A percentile compares a stretch with the other conserved stretches of the same genome.
Evolutionary conservation across 2,888 invertebrate species (phyloP).

Genomic region (Pollenia angustigena): DNA sequence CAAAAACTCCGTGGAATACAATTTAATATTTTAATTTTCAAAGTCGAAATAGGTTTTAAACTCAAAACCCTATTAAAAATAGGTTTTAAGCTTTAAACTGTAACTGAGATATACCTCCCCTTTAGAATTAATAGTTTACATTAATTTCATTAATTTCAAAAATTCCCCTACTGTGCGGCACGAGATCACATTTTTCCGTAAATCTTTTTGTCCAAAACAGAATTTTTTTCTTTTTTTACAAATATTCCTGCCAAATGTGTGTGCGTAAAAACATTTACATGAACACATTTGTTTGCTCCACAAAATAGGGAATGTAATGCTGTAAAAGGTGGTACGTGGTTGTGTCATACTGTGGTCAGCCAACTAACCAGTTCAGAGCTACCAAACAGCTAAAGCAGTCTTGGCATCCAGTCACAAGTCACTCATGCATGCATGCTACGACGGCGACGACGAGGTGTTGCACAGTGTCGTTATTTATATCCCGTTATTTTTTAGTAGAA

Average conservation of each 20-base stretch:
- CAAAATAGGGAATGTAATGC: constrained; percentile 12
- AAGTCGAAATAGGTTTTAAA: too few species aligned
- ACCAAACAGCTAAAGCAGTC: constrained; percentile 36
- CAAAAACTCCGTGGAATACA: too few species aligned
- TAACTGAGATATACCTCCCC: too few species aligned
- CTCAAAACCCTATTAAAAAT: too few species aligned
- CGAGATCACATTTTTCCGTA: constrained; percentile 35
- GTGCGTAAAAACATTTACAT: constrained; percentile 18
- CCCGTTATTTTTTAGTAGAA: constrained; percentile 66
- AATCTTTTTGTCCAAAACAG: not conserved
- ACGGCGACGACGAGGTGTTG: constrained; percentile 48
- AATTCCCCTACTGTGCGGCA: not conserved
- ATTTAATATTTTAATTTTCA: too few species aligned
- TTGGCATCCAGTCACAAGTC: constrained; percentile 62
- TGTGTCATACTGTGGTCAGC: constrained; percentile 68
- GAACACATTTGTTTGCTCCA: constrained; percentile 11
- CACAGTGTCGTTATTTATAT: constrained; percentile 58
- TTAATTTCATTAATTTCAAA: too few species aligned
- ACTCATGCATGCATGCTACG: constrained; percentile 58
- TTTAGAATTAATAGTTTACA: too few species aligned
- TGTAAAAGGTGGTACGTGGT: constrained; percentile 29
- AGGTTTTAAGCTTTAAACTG: too few species aligned
- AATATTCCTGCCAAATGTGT: not conserved
- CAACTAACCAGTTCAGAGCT: constrained; percentile 53
- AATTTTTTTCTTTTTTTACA: constrained; percentile 35